Base-by-base conservation (phyloP, 30 jellyfish, hydroid and myxozoan species). In the Aurelia sp. region DNA sequence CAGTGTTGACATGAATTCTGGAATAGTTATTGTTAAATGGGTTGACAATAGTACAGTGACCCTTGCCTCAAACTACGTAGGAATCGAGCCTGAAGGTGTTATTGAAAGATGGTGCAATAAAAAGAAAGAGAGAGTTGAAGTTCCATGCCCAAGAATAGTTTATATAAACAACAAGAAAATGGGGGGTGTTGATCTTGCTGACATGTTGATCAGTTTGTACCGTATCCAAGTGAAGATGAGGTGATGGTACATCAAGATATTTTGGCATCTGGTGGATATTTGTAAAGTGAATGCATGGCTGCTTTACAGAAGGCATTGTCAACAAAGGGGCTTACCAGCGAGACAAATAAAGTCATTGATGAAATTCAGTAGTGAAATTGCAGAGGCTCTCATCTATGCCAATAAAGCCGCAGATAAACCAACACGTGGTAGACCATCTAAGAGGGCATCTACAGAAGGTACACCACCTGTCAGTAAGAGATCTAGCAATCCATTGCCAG, bases 141-240 rank as follows among this genome's bases (percentile, higher is more conserved):
- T 58, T 19, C 84, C 58, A 73, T 41, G 90, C 66, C 91, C 92
- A 31, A 22, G 13, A 58, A 84, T 53, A 21, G 84, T 65, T 31
- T 44, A 20, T 20, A 22, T 30, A 20, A 59, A 84, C 38, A 72
- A 84, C 55, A 62, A 33, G 78, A 16, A 50, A 50, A 18, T 41
- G 72, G 90, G 90, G 12, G 90, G 87, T 33, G 90, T 80, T 78
- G 90, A 80, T 41, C 75, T 80, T 33, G 90, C 90, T 47, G 90
- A 80, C 85, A 80, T 80, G 87, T 20, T 80, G 85, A 80, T 80
- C 87, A 22, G 66, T 31, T 52, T 80, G 86, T 80, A 80, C 84
- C 21, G 86, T 19, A 77, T 77, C 17, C 24, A 20, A 19, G 73
- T 12, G 27, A 77, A 61, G 27, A 53, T 86, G 18, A 77, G 11